Conservation (phyloP, 92 coral and sea anemone genomes). For the Nematostella vectensis region DNA sequence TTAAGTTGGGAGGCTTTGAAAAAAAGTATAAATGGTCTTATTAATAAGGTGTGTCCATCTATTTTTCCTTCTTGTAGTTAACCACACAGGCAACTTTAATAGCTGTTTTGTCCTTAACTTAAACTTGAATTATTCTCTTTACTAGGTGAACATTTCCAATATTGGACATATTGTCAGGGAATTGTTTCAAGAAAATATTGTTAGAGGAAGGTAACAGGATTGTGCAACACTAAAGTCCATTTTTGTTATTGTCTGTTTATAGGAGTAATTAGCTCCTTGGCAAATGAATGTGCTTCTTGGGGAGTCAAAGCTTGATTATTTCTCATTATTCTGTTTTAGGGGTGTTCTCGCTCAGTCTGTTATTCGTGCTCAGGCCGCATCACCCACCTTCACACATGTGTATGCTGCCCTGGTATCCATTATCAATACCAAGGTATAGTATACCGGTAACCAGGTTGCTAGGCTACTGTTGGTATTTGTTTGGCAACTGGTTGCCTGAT, state of each 20-base stretch:
- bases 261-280: too few species aligned
- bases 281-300: too few species aligned
- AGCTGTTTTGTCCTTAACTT: too few species aligned
- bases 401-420: constrained; percentile 88
- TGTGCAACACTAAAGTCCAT: too few species aligned
- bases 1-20: constrained; percentile 97
- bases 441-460: not conserved
- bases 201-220: constrained; percentile 85
- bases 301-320: too few species aligned
- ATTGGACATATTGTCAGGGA: constrained; percentile 91
- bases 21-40: constrained; percentile 94
- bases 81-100: too few species aligned
- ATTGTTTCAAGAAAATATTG: constrained; percentile 93
- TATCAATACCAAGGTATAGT: constrained; percentile 90
- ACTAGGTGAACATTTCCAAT: constrained; percentile 84
- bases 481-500: too few species aligned
- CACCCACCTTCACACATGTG: constrained; percentile 94
- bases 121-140: not conserved
- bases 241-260: too few species aligned
- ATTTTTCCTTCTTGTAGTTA: too few species aligned
- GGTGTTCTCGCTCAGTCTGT: constrained; percentile 92
- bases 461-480: not conserved
- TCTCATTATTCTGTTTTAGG: too few species aligned
- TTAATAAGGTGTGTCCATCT: constrained; percentile 92
- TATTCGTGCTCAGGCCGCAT: constrained; percentile 87